Conservation (phyloP, 1,140 invertebrate genomes). For the Philotrypesis tridentata region DNA sequence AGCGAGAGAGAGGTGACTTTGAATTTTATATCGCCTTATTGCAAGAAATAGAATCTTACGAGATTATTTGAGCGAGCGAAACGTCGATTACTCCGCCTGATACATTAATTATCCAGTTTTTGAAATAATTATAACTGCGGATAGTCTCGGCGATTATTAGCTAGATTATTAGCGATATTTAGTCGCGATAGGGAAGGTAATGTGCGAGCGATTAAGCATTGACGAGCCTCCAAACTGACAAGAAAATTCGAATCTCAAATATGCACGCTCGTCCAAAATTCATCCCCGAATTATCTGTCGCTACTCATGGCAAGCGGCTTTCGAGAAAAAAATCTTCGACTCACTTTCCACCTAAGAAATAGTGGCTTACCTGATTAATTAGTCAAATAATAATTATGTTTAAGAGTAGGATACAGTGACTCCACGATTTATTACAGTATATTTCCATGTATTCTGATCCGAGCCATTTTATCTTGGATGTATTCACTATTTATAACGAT, state of each 20-base stretch:
- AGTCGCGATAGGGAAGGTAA: neutral
- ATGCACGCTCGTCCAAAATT: neutral
- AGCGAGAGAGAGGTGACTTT: neutral
- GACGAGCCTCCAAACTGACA: neutral
- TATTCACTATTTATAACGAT: too few species aligned
- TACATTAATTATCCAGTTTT: constrained; percentile 26
- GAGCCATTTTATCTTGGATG: too few species aligned
- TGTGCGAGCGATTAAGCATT: neutral
- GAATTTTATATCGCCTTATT: neutral
- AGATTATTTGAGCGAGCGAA: neutral
- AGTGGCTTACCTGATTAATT: too few species aligned
- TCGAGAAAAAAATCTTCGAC: too few species aligned
- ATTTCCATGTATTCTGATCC: too few species aligned
- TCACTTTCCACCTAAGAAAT: too few species aligned
- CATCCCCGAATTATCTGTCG: too few species aligned
- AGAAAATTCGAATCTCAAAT: neutral
- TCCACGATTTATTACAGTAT: too few species aligned
- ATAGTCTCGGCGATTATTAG: constrained; percentile 6
- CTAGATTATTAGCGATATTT: constrained; percentile 14
- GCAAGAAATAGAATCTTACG: neutral
- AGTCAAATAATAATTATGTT: too few species aligned
- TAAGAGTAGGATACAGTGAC: too few species aligned
- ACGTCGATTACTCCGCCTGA: neutral
- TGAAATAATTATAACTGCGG: constrained; percentile 14
- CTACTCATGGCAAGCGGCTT: too few species aligned